Percentiles rank a stretch among this genome's conserved stretches.
Evolutionary conservation across 2,113 vertebrate species (phyloP).

Genomic region (Serinus canaria): DNA sequence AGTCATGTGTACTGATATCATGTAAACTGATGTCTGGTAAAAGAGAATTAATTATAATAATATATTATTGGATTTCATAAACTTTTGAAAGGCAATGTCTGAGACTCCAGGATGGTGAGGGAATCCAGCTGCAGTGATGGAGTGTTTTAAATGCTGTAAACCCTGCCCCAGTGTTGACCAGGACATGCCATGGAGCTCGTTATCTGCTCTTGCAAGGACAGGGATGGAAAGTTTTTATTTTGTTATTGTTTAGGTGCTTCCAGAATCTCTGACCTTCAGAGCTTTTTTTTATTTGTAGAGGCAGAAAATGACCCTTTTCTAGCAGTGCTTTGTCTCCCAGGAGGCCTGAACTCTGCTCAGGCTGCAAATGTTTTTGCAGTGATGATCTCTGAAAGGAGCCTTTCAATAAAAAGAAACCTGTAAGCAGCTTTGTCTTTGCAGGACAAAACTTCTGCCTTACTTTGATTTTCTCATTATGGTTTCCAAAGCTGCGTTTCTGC

Average conservation of each 20-base stretch:
- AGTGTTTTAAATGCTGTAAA: background rate
- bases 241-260: slow-evolving; percentile 32
- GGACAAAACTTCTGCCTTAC: slow-evolving; percentile 12
- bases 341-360: background rate
- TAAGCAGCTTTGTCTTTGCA: slow-evolving; percentile 53
- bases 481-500: slow-evolving; percentile 42
- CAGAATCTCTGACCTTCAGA: background rate
- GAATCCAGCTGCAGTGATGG: background rate
- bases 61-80: background rate
- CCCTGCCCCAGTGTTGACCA: background rate
- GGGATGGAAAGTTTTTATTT: background rate
- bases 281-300: background rate
- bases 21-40: fast-evolving
- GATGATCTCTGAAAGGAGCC: slow-evolving; percentile 16
- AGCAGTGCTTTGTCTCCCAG: slow-evolving; percentile 5
- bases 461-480: slow-evolving; percentile 45
- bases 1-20: fast-evolving
- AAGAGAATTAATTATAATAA: background rate
- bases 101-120: background rate
- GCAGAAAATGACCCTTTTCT: slow-evolving; percentile 22
- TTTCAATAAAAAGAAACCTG: slow-evolving; percentile 10
- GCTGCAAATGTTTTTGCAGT: slow-evolving; percentile 12
- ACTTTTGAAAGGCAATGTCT: background rate
- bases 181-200: background rate
- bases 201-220: background rate